Evolutionary conservation across 1,140 invertebrate species (phyloP).

Genomic region (Apis laboriosa): DNA sequence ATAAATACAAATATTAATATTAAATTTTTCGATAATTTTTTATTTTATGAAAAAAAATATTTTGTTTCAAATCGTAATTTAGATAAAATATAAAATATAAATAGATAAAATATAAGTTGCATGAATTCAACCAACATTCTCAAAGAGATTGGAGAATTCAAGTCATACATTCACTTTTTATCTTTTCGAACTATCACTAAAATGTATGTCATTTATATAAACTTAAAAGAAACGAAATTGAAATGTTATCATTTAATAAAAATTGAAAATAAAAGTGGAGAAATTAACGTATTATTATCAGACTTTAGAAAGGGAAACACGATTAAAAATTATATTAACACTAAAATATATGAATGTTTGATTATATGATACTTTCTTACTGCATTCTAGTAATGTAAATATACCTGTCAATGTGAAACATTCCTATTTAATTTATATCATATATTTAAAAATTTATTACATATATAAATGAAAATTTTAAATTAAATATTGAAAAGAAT

Average conservation of each 20-base stretch:
- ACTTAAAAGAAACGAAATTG: not conserved
- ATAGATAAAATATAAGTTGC: not conserved
- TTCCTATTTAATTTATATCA: not conserved
- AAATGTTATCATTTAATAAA: not conserved
- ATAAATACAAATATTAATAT: too few species aligned
- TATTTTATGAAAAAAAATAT: constrained; percentile 14
- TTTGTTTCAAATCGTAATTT: not conserved
- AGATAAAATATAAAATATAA: not conserved
- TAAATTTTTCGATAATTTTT: not conserved
- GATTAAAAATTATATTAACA: not conserved
- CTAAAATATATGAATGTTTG: not conserved
- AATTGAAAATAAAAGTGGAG: not conserved
- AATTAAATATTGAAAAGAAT: too few species aligned
- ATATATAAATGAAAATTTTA: not conserved
- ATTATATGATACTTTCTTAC: not conserved
- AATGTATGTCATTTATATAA: constrained; percentile 36
- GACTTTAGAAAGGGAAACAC: not conserved
- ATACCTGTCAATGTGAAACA: constrained; percentile 23
- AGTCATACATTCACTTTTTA: constrained; percentile 45
- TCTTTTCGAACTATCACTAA: constrained; percentile 9
- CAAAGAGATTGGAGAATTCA: not conserved
- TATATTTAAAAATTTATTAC: not conserved
- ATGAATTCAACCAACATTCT: not conserved
- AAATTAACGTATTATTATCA: not conserved
- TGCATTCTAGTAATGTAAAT: constrained; percentile 16